Percentiles rank a stretch among this genome's conserved stretches.
These are phyloP conservation scores for Heterohyrax brucei DNA, from an alignment of 2,797 vertebrate species.

Conservation along the genomic window DNA sequence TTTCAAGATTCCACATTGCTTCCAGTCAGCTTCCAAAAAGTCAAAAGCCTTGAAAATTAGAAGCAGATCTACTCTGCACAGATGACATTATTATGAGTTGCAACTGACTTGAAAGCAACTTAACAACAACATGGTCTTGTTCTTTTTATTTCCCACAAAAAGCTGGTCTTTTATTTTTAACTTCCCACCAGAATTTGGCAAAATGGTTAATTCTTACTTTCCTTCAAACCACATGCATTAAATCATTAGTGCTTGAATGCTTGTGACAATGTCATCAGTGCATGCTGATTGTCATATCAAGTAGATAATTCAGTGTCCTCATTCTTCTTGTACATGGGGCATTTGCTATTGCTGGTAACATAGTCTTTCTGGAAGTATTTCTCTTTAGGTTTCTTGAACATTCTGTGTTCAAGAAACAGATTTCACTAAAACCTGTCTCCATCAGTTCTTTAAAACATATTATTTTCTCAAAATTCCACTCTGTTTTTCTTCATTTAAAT, in stretches of 20 bases:
- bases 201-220: not conserved
- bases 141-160: not conserved
- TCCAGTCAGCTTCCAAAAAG: not conserved
- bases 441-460: not conserved
- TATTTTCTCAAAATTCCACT: not conserved
- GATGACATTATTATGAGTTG: no score
- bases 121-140: not conserved
- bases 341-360: not conserved
- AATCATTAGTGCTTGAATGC: not conserved
- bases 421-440: not conserved
- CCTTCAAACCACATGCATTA: not conserved
- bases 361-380: not conserved
- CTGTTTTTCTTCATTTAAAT: not conserved
- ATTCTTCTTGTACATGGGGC: not conserved
- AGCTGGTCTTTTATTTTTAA: not conserved
- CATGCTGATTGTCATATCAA: not conserved
- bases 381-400: not conserved
- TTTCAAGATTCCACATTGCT: no score
- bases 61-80: no score
- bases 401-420: not conserved
- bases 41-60: no score
- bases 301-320: not conserved
- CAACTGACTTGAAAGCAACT: no score
- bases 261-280: not conserved
- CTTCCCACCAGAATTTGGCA: not conserved